Evolutionary conservation across 2,797 vertebrate genomes (phyloP).

Genomic region (Moxostoma hubbsi): DNA sequence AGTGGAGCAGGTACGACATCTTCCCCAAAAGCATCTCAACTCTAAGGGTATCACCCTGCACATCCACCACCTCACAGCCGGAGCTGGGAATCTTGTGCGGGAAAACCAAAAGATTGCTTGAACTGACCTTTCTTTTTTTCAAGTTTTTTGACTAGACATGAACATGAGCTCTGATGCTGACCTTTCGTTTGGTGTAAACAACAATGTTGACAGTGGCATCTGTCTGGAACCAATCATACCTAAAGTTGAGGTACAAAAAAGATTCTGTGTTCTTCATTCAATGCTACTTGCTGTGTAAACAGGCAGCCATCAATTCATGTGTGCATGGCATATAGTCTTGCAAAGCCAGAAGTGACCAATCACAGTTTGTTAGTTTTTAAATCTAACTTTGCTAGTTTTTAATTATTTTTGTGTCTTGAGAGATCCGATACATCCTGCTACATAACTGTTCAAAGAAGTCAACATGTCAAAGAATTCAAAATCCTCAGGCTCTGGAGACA

Average conservation of each 20-base stretch:
- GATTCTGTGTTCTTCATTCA: no score
- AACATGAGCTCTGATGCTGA: slow-evolving; percentile 60
- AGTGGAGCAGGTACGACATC: slow-evolving; percentile 86
- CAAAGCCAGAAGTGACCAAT: no score
- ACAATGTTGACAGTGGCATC: slow-evolving; percentile 84
- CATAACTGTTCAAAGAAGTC: no score
- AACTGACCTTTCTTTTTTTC: background rate
- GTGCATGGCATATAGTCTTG: no score
- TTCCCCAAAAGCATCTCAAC: slow-evolving; percentile 83
- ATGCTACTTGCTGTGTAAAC: no score
- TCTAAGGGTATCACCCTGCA: slow-evolving; percentile 77
- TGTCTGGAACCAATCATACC: slow-evolving; percentile 98
- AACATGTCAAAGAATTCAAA: no score
- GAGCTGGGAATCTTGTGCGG: slow-evolving; percentile 79
- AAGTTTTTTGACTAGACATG: background rate
- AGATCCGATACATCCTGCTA: no score
- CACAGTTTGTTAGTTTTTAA: no score
- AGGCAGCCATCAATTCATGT: no score
- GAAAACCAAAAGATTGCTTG: background rate
- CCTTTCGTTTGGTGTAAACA: slow-evolving; percentile 91
- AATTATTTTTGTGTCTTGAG: no score
- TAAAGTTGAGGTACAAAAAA: slow-evolving; percentile 62
- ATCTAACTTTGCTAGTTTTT: no score
- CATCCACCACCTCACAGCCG: slow-evolving; percentile 84
- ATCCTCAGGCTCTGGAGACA: no score